A percentile compares a stretch with the other conserved stretches of the same genome.
Evolutionary conservation across 2,797 vertebrate species (phyloP).

Genomic region (Pampus argenteus): DNA sequence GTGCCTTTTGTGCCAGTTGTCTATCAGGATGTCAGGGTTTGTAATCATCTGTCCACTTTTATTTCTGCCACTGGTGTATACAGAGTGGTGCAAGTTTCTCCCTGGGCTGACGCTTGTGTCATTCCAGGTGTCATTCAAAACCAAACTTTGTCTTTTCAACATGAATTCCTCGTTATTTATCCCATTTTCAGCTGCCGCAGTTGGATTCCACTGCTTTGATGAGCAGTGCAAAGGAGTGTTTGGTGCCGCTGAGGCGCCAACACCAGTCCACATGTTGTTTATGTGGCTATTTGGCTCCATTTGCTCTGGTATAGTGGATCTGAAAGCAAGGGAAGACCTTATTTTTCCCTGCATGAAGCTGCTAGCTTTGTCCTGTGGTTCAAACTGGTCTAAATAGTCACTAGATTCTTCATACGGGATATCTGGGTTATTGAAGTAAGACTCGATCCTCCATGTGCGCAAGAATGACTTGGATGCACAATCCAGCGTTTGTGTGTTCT

Average conservation of each 20-base stretch:
- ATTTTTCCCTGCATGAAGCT: slow-evolving; percentile 87
- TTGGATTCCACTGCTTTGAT: slow-evolving; percentile 77
- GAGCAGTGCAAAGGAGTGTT: slow-evolving; percentile 68
- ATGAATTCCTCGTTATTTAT: slow-evolving; percentile 79
- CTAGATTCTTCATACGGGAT: slow-evolving; percentile 78
- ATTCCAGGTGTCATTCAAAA: slow-evolving; percentile 84
- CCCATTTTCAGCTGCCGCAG: slow-evolving; percentile 54
- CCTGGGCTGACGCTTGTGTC: slow-evolving; percentile 71
- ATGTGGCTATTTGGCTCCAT: slow-evolving; percentile 87
- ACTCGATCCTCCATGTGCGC: slow-evolving; percentile 93
- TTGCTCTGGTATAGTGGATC: slow-evolving; percentile 90
- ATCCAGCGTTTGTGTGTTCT: slow-evolving; percentile 91
- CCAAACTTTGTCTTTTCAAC: slow-evolving; percentile 86
- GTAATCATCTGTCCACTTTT: slow-evolving; percentile 72
- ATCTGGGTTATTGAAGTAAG: slow-evolving; percentile 92
- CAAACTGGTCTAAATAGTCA: slow-evolving; percentile 85
- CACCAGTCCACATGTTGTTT: slow-evolving; percentile 84
- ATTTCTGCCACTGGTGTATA: slow-evolving; percentile 87
- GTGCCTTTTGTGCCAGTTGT: slow-evolving; percentile 82
- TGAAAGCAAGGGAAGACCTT: slow-evolving; percentile 90
- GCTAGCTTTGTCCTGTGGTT: slow-evolving; percentile 83
- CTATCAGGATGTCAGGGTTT: slow-evolving; percentile 75
- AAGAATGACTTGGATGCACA: slow-evolving; percentile 92
- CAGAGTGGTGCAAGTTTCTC: slow-evolving; percentile 79
- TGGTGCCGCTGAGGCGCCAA: slow-evolving; percentile 66